Conservation (phyloP, 1,140 invertebrate species). For the Aphelinus atriplicis region DNA sequence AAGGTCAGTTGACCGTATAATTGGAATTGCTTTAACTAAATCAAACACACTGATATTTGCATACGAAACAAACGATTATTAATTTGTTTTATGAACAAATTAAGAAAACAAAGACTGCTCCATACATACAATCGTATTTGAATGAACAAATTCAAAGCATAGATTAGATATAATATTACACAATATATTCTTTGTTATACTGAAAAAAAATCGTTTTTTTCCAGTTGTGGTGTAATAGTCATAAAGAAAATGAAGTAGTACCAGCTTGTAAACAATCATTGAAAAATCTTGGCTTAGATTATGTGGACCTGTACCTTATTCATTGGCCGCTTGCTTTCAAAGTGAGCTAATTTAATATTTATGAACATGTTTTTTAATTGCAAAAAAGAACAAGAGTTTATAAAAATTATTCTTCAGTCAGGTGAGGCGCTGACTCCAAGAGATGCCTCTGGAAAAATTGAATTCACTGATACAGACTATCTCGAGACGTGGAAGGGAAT, state of each 20-base stretch:
- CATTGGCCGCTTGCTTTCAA: slow-evolving; percentile 86
- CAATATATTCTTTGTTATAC: no score
- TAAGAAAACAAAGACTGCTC: no score
- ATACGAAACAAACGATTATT: neutral
- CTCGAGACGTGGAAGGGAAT: slow-evolving; percentile 91
- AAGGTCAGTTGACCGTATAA: slow-evolving; percentile 68
- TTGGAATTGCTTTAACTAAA: no score
- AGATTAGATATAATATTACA: no score
- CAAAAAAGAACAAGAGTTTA: neutral
- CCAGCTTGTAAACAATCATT: slow-evolving; percentile 74
- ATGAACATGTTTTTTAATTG: neutral
- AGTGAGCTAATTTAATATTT: slow-evolving; percentile 60
- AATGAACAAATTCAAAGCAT: no score
- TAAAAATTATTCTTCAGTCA: slow-evolving; percentile 43
- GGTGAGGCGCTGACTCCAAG: slow-evolving; percentile 56
- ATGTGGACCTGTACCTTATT: slow-evolving; percentile 85
- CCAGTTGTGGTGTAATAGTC: slow-evolving; percentile 81
- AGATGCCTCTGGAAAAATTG: slow-evolving; percentile 67
- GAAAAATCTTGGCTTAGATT: slow-evolving; percentile 75
- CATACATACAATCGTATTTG: no score
- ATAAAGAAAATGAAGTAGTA: slow-evolving; percentile 73
- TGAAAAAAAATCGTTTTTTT: slow-evolving; percentile 39
- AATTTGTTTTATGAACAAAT: neutral
- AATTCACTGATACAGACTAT: slow-evolving; percentile 75
- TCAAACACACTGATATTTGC: no score